These are phyloP conservation scores for Ypsolopha scabrella DNA, from an alignment of 2,888 invertebrate genomes.

Conservation along the genomic window DNA sequence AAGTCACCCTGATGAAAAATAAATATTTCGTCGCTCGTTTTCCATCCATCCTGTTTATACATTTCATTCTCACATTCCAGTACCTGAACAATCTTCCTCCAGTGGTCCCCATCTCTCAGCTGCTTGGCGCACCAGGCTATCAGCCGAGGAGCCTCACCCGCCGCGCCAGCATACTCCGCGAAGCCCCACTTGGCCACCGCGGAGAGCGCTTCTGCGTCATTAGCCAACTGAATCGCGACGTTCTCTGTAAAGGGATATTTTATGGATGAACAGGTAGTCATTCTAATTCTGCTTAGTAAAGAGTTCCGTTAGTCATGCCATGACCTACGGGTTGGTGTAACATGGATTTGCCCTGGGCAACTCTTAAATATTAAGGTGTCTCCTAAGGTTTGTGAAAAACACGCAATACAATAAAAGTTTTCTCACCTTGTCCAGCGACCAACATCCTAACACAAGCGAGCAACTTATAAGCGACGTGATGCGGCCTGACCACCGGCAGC, in stretches of 20 bases:
- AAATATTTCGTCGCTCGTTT: no score
- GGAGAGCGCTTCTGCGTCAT: constrained; percentile 67
- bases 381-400: not conserved
- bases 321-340: no score
- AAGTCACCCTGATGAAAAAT: no score
- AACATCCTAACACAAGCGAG: constrained; percentile 88
- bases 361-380: no score
- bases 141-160: constrained; percentile 83
- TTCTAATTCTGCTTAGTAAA: not conserved
- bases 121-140: constrained; percentile 75
- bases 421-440: constrained; percentile 82
- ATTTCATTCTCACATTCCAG: no score
- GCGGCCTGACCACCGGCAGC: constrained; percentile 76
- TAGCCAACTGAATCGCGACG: constrained; percentile 76
- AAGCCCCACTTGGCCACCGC: constrained; percentile 80
- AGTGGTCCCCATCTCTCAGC: not conserved
- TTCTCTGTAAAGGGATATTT: constrained; percentile 60
- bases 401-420: not conserved
- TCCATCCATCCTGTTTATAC: no score
- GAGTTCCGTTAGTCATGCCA: no score
- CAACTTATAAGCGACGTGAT: constrained; percentile 87
- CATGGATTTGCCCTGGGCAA: no score
- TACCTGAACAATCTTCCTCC: not conserved
- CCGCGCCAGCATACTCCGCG: constrained; percentile 85
- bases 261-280: not conserved